phyloP scores from a whole-genome alignment of 2,888 invertebrate genomes.

The Loripinus fragilis region DNA sequence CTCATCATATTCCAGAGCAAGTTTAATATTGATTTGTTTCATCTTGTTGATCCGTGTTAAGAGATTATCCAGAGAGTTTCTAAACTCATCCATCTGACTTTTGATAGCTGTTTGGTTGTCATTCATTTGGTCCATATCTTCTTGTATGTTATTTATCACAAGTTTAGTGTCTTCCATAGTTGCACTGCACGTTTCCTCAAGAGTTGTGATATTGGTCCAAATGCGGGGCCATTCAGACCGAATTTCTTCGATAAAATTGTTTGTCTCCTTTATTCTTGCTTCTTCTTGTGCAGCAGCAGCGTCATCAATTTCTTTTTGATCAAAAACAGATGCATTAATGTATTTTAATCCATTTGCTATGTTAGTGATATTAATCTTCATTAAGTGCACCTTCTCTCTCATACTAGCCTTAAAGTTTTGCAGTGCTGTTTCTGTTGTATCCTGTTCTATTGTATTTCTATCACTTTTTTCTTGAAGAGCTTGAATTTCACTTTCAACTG shows the following conservation, averaged over 20 bases:
- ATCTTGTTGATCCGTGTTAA: background rate
- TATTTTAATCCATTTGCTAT: constrained; percentile 32
- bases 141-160: background rate
- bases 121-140: constrained; percentile 36
- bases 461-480: constrained; percentile 28
- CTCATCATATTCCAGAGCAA: constrained; percentile 54
- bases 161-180: constrained; percentile 20
- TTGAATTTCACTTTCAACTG: constrained; percentile 27
- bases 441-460: constrained; percentile 20
- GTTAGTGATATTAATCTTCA: constrained; percentile 55
- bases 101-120: constrained; percentile 32
- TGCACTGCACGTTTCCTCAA: constrained; percentile 24
- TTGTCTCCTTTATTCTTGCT: constrained; percentile 10
- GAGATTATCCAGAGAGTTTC: constrained; percentile 13
- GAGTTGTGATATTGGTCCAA: constrained; percentile 28
- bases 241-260: constrained; percentile 40
- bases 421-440: constrained; percentile 26
- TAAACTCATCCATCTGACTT: constrained; percentile 25
- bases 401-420: constrained; percentile 41
- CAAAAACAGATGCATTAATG: constrained; percentile 38
- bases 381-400: constrained; percentile 28
- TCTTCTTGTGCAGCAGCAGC: background rate
- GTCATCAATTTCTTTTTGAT: constrained; percentile 21
- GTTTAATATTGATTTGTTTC: constrained; percentile 27
- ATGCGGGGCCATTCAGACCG: constrained; percentile 38